Evolutionary conservation across 2,113 vertebrate genomes (phyloP).

Genomic region (Elgaria multicarinata): DNA sequence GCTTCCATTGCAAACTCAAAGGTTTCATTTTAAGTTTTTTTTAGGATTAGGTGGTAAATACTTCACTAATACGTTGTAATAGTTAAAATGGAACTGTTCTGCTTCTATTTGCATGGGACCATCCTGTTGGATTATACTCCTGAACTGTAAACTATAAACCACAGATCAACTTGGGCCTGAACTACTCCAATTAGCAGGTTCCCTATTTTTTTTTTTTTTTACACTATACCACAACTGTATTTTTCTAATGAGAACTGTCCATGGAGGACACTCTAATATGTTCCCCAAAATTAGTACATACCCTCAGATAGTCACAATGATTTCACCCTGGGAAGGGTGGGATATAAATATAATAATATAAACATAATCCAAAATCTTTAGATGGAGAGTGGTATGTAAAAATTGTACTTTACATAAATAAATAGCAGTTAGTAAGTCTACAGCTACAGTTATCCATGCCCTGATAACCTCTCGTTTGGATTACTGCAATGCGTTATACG

Average conservation of each 20-base stretch:
- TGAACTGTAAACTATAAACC: background rate
- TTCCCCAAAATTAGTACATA: slow-evolving; percentile 82
- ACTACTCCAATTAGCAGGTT: background rate
- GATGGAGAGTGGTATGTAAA: no score
- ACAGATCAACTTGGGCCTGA: background rate
- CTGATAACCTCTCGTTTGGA: no score
- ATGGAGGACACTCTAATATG: slow-evolving; percentile 34
- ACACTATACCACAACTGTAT: slow-evolving; percentile 33
- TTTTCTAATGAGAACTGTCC: background rate
- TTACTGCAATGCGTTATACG: no score
- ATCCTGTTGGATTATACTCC: background rate
- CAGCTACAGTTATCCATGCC: no score
- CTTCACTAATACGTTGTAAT: background rate
- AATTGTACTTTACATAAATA: no score
- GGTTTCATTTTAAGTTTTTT: background rate
- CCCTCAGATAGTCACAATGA: slow-evolving; percentile 80
- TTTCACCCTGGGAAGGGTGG: slow-evolving; percentile 61
- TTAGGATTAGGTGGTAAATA: background rate
- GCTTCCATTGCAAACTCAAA: background rate
- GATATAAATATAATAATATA: no score
- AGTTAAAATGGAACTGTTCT: background rate
- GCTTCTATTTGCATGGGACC: background rate
- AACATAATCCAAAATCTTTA: no score
- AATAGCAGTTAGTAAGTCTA: no score
- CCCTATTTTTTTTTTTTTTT: accelerated